Base-by-base conservation (phyloP, 2,797 vertebrate species). In the Acrossocheilus fasciatus region DNA sequence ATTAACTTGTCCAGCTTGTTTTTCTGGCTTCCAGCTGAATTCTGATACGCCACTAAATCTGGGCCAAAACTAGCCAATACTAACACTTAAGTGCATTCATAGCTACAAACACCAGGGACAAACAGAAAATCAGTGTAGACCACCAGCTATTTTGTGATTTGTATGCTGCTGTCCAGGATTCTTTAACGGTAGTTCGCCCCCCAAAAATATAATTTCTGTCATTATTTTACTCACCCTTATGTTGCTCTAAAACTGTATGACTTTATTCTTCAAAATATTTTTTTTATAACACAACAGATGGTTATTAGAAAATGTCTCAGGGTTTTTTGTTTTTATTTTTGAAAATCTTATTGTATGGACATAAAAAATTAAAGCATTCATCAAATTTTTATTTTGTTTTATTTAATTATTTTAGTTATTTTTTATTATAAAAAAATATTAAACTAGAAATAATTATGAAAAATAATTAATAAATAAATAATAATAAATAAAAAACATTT, bases 1-100 rank as follows among this genome's bases (percentile, higher is more conserved):
- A 81, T 86, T 26, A 73, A 50, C 68, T 74, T 81, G 39, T 54
- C 50, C 39, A 79, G 52, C 47, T 78, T 85, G 64, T 70, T 70
- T 78, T 70, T 69, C 75, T 57, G 62, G 62, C 74, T 70, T 57
- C 34, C 18, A 9, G 9, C 3, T 78, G 64, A 47, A 34, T 57
- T 85, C n/a, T 30, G 50, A 72, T 64, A 81, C 2, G 57, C 30
- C 8, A n/a, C 30, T 45, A 39, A 84, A 84, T 76, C 36, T 69
- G 34, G 34, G 62, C 66, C 17, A 43, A 54, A 72, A 45, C 15
- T 7, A 26, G 4, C n/a, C 50, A 77, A 36, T 17, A 41, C n/a
- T 47, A 20, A 47, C 70, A 64, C 7, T 34, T 34, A 57, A 43
- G 39, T 10, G 69, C 36, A 76, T 54, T 76, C 15, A 75, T 9